Evolutionary conservation across 2,888 invertebrate genomes (phyloP).

Genomic region (Macrophya alboannulata): DNA sequence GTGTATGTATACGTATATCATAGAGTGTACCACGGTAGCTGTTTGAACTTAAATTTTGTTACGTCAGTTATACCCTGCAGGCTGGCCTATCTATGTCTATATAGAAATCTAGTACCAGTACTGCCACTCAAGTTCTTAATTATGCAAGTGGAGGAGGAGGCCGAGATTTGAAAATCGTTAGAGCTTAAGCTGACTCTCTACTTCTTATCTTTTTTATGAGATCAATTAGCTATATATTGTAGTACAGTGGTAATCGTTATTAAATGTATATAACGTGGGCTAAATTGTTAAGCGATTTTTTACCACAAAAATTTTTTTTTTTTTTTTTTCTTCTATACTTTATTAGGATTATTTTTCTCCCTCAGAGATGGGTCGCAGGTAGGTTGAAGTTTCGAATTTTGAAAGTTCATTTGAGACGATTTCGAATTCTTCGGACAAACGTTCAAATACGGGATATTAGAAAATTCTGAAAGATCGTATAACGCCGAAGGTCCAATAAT

Average conservation of each 20-base stretch:
- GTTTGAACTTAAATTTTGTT: constrained; percentile 19
- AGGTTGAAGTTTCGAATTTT: too few species aligned
- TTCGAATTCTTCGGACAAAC: too few species aligned
- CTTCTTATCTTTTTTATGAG: not conserved
- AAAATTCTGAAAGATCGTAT: too few species aligned
- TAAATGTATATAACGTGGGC: not conserved
- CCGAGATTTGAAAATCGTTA: constrained; percentile 32
- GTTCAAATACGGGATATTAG: too few species aligned
- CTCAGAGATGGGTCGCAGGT: too few species aligned
- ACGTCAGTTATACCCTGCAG: not conserved
- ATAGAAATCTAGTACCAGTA: not conserved
- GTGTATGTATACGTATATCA: too few species aligned
- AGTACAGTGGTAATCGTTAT: not conserved
- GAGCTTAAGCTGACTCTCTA: not conserved
- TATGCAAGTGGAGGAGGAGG: constrained; percentile 2
- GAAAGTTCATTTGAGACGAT: too few species aligned
- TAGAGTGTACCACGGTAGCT: not conserved
- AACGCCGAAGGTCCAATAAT: too few species aligned
- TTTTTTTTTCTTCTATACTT: not conserved
- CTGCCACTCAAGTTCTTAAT: constrained; percentile 46
- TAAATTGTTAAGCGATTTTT: constrained; percentile 10
- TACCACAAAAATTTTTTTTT: not conserved
- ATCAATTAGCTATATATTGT: not conserved
- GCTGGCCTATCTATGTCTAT: not conserved
- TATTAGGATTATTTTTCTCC: not conserved